These are phyloP conservation scores for Dysdera silvatica DNA, from an alignment of 1,140 invertebrate genomes.

Conservation along the genomic window DNA sequence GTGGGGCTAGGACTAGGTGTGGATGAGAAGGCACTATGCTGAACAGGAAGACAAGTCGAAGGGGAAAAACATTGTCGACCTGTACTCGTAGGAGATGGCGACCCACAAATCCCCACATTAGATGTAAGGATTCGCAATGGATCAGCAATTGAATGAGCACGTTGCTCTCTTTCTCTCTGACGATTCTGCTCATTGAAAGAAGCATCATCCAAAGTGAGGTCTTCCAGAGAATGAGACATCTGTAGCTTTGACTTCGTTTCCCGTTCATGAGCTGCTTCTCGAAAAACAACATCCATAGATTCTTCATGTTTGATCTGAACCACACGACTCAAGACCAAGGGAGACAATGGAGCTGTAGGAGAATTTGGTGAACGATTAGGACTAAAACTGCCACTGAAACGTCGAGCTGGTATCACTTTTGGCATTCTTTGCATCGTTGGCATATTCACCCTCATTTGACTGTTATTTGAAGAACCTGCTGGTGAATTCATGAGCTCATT, in stretches of 20 bases:
- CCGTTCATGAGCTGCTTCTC: slow-evolving; percentile 80
- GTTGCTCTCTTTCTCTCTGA: slow-evolving; percentile 8
- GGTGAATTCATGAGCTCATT: slow-evolving; percentile 46
- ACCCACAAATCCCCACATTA: slow-evolving; percentile 50
- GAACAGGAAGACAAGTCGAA: slow-evolving; percentile 50
- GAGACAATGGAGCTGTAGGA: slow-evolving; percentile 22
- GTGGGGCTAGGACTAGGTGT: slow-evolving; percentile 65
- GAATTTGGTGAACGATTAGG: slow-evolving; percentile 43
- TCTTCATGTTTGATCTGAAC: slow-evolving; percentile 80
- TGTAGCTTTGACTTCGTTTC: slow-evolving; percentile 78
- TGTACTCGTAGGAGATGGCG: slow-evolving; percentile 56
- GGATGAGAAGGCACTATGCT: slow-evolving; percentile 55
- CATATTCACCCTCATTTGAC: slow-evolving; percentile 36
- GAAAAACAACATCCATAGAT: slow-evolving; percentile 67
- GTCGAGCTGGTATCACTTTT: slow-evolving; percentile 55
- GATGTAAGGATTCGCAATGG: slow-evolving; percentile 45
- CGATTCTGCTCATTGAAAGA: not conserved
- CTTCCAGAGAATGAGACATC: slow-evolving; percentile 83
- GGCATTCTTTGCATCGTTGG: slow-evolving; percentile 54
- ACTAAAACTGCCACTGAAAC: slow-evolving; percentile 77
- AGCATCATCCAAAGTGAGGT: slow-evolving; percentile 59
- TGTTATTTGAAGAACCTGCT: slow-evolving; percentile 21
- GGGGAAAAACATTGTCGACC: slow-evolving; percentile 57
- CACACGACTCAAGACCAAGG: slow-evolving; percentile 49
- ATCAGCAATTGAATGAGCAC: slow-evolving; percentile 42